phyloP scores from a whole-genome alignment of 2,113 vertebrate genomes.

The Caranx ignobilis region DNA sequence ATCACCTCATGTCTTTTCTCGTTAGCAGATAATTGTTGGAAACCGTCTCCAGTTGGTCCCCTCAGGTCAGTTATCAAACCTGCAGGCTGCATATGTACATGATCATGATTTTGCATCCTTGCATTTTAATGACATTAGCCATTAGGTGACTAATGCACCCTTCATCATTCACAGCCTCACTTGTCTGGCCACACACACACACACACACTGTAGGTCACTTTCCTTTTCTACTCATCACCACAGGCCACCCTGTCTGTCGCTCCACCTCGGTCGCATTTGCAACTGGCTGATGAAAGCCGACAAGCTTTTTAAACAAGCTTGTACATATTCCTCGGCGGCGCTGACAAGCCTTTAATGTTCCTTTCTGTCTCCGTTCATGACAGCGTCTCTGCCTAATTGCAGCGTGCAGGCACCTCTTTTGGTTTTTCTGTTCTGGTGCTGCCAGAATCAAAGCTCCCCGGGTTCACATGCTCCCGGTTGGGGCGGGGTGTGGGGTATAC shows the following conservation, averaged over 20 bases:
- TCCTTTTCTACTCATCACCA: constrained; percentile 11
- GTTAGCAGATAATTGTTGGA: background rate
- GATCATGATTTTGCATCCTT: too few relatives aligned
- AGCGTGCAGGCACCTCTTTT: constrained; percentile 26
- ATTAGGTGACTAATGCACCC: background rate
- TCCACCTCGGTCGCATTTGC: constrained; percentile 27
- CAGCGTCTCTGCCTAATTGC: constrained; percentile 56
- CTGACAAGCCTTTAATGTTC: constrained; percentile 51
- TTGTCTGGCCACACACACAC: background rate
- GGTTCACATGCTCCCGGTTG: constrained; percentile 23
- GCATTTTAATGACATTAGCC: background rate
- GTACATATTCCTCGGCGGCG: background rate
- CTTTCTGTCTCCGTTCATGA: constrained; percentile 41
- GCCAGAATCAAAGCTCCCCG: constrained; percentile 41
- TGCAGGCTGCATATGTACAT: too few relatives aligned
- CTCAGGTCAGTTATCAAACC: too few relatives aligned
- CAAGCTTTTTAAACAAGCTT: constrained; percentile 27
- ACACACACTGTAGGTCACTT: background rate
- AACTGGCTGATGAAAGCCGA: constrained; percentile 43
- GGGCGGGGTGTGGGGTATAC: background rate
- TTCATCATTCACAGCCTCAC: background rate
- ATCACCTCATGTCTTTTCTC: background rate
- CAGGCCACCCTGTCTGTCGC: constrained; percentile 17
- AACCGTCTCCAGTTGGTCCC: too few relatives aligned
- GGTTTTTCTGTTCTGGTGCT: constrained; percentile 25